Percentiles rank a stretch among this genome's conserved stretches.
These are phyloP conservation scores for Peromyscus leucopus DNA, from an alignment of 2,113 vertebrate genomes.

Conservation along the genomic window DNA sequence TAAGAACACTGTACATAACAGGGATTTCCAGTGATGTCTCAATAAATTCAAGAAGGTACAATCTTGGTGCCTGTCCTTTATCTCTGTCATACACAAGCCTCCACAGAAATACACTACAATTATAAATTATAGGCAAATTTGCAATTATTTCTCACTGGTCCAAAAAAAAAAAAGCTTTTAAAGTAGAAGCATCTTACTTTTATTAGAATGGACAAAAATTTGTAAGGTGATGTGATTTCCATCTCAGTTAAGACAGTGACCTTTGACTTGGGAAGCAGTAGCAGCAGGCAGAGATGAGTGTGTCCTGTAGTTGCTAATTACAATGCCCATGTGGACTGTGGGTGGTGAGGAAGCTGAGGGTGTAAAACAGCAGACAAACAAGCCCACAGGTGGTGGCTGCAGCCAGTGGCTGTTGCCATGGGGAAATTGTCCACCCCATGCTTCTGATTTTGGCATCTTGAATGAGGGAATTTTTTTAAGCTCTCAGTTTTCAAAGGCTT, in stretches of 20 bases:
- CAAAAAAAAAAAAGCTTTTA: not conserved
- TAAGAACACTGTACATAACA: not conserved
- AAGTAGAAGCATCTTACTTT: not conserved
- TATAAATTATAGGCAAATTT: not conserved
- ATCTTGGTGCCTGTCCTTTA: not conserved
- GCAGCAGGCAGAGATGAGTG: not conserved
- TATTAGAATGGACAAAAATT: not conserved
- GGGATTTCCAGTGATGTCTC: not conserved
- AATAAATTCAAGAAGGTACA: not conserved
- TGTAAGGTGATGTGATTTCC: not conserved
- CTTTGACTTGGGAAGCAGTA: not conserved
- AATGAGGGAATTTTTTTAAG: not conserved
- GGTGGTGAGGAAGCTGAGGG: not conserved
- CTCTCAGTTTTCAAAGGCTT: not conserved
- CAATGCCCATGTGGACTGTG: not conserved
- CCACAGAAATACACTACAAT: not conserved
- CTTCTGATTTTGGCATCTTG: constrained; percentile 16
- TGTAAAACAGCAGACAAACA: not conserved
- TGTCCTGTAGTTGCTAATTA: not conserved
- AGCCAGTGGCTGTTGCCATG: not conserved
- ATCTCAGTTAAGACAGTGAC: not conserved
- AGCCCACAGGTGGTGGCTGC: not conserved
- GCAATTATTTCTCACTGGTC: not conserved
- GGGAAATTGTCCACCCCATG: not conserved
- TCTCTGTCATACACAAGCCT: not conserved